Evolutionary conservation across 2,797 vertebrate species (phyloP), one percentile per base, ranked within the genome.

Genomic region (Yasuhikotakia modesta): DNA sequence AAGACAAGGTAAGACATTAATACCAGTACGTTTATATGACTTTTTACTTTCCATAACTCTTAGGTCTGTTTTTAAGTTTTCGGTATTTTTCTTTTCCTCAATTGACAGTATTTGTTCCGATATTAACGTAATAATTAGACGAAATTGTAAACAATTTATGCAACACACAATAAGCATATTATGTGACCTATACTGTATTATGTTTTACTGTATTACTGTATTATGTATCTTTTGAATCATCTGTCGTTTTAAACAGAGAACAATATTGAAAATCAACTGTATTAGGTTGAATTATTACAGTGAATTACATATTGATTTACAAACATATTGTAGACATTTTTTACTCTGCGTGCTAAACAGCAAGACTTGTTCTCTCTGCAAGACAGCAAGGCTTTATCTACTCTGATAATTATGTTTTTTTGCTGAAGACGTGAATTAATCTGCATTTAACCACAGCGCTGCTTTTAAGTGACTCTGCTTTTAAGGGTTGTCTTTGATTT

Each of bases 1-100:
- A 81, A 32, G 50, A 79, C 67, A 52, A 69, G 84, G 84, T 86
- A 79, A 70, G 85, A 39, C 22, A 4, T 39, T 21, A 58, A 65
- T 16, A 22, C 0, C 19, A 52, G 7, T 27, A n/a, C 12, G 27
- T 68, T 35, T 7, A 64, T 14, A 1, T 71, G 21, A 16, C 43
- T 16, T 11, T 10, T 46, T 27, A 12, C 19, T 30, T 13, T 3
- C 4, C 45, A 2, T 61, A 8, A 19, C 32, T 58, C 4, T 58
- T 69, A 24, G 45, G 16, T 57, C 14, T 50, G 5, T 14, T 43
- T 19, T 3, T 57, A 70, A 5, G 10, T 58, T 71, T 3, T 58
- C 58, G 45, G 5, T 70, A 43, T 50, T 5, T 17, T 50, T 50
- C 5, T 50, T 48, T 48, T 50, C 5, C 17, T 14, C 5, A 48